phyloP scores from a whole-genome alignment of 2,888 invertebrate genomes.

The Calameuta filiformis region DNA sequence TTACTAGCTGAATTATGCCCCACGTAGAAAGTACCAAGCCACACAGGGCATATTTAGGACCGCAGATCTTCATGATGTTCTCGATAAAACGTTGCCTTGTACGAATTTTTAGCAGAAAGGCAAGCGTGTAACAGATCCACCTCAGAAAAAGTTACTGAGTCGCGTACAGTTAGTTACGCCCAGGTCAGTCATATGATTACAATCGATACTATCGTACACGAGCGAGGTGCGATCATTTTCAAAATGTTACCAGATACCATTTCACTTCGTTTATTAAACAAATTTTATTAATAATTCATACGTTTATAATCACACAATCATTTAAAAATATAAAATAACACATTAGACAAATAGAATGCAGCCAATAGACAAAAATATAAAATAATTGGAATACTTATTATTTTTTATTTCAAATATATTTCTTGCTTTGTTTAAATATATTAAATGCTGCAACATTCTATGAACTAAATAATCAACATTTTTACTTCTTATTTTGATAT shows the following conservation, averaged over 20 bases:
- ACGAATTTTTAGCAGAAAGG: not conserved
- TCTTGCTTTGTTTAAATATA: not conserved
- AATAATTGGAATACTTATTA: not conserved
- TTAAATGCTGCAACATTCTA: not conserved
- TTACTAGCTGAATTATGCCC: conserved; percentile 95
- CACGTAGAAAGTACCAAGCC: conserved; percentile 91
- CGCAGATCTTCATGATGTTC: conserved; percentile 81
- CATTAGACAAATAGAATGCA: not conserved
- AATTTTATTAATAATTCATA: not conserved
- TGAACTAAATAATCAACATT: not conserved
- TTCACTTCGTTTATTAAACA: not conserved
- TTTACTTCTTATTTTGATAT: not conserved
- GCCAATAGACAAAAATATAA: not conserved
- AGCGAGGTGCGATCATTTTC: not conserved
- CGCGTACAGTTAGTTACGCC: conserved; percentile 20
- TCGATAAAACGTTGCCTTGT: not conserved
- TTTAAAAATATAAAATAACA: not conserved
- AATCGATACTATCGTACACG: conserved; percentile 10
- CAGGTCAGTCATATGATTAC: conserved; percentile 26
- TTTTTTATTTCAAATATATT: not conserved
- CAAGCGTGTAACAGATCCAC: not conserved
- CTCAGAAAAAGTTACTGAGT: conserved; percentile 2
- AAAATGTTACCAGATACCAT: not conserved
- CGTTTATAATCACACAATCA: not conserved
- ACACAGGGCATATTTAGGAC: conserved; percentile 92